Percentiles rank a stretch among this genome's conserved stretches.
Conservation (phyloP, 2,888 invertebrate genomes). For the Myopa tessellatipennis region DNA sequence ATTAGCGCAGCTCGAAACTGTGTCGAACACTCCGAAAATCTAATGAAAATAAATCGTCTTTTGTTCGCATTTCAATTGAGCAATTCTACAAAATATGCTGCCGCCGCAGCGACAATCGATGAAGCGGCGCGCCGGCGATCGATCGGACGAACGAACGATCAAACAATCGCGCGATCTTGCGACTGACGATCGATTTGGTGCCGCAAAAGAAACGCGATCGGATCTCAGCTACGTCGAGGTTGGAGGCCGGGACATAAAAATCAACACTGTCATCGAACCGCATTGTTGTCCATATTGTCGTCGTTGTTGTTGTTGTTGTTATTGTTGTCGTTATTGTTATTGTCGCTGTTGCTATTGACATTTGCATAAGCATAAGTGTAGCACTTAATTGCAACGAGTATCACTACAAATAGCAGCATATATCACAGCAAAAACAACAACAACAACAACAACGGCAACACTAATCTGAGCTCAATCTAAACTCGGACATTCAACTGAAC, state of each 20-base stretch:
- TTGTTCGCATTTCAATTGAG: constrained; percentile 42
- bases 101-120: constrained; percentile 30
- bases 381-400: constrained; percentile 36
- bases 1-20: constrained; percentile 20
- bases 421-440: constrained; percentile 15
- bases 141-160: neutral
- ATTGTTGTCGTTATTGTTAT: constrained; percentile 8
- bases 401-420: neutral
- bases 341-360: constrained; percentile 23
- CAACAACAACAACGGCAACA: constrained; percentile 13
- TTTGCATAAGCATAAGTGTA: constrained; percentile 43
- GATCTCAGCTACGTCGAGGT: neutral
- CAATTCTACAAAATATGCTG: constrained; percentile 25
- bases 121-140: neutral
- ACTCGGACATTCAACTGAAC: constrained; percentile 29
- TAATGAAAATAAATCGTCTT: constrained; percentile 45
- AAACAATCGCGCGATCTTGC: constrained; percentile 16
- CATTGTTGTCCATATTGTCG: neutral
- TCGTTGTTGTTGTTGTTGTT: constrained; percentile 12
- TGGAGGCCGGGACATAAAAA: constrained; percentile 31
- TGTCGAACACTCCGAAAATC: constrained; percentile 20
- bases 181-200: constrained; percentile 26
- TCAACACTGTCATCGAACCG: constrained; percentile 8
- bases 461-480: neutral
- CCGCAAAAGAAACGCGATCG: constrained; percentile 26